Evolutionary conservation across 2,797 vertebrate species (phyloP), one percentile per base, ranked within the genome.

Genomic region (Peromyscus melanophrys): DNA sequence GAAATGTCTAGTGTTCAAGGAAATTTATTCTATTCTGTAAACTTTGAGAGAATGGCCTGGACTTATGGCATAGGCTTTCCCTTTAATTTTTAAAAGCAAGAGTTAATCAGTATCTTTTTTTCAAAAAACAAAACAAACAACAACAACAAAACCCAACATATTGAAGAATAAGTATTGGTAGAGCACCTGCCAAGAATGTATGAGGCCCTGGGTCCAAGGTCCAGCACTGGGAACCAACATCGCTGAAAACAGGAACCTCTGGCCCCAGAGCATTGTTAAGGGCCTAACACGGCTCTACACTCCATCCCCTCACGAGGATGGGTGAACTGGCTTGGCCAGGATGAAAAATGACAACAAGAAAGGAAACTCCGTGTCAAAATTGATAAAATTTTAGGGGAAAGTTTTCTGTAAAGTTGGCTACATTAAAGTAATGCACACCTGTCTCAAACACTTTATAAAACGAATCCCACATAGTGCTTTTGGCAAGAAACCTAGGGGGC

Each of bases 41-140:
- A 93, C 77, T 83, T 92, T 95, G 86, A 91, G 57, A 86, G 83
- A 77, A 80, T 27, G 46, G 67, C 43, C 11, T 92, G 91, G 52
- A n/a, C 23, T 29, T 37, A 52, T 52, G 46, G 13, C 46, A 55
- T 69, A n/a, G 31, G 31, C 12, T 17, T 84, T 90, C 81, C 59
- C 69, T 40, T 95, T 78, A 78, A 46, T 34, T 94, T 93, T 88
- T 25, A 46, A 96, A 96, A 90, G 69, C 25, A 94, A 61, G 92
- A 85, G 93, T 59, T 84, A 93, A 95, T 86, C 43, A 76, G 29
- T 29, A 85, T 40, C 43, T 92, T 63, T 96, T 37, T 37, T 43
- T 12, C 21, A 93, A 90, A 37, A 76, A 76, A 77, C 14, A 77
- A 67, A 85, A 49, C 82, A 65, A 78, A 59, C 10, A 49, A 57